Evolutionary conservation across 1,140 invertebrate genomes (phyloP).

Genomic region (Babylonia areolata): DNA sequence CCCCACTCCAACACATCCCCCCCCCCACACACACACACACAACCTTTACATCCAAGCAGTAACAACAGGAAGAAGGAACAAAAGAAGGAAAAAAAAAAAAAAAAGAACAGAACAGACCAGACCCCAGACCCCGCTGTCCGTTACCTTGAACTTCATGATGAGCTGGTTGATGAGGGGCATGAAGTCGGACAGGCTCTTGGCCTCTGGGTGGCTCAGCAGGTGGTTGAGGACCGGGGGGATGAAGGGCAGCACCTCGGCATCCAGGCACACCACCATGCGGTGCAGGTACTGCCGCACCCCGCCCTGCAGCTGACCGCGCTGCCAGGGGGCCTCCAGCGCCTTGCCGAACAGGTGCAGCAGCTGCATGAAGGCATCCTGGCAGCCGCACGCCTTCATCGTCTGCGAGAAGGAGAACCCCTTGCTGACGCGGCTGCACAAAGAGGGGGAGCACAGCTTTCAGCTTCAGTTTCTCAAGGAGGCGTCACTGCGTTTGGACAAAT

Average conservation of each 20-base stretch:
- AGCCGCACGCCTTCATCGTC: conserved; percentile 79
- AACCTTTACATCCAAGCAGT: neutral
- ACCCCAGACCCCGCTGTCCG: too few relatives aligned
- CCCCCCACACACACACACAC: neutral
- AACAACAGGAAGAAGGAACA: neutral
- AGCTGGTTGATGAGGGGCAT: conserved; percentile 81
- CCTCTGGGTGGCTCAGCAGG: conserved; percentile 77
- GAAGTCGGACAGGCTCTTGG: conserved; percentile 79
- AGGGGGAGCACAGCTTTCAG: too few relatives aligned
- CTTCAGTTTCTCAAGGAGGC: too few relatives aligned
- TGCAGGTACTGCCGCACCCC: conserved; percentile 80
- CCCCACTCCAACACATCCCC: neutral
- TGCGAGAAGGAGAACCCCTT: conserved; percentile 80
- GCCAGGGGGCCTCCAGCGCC: conserved; percentile 75
- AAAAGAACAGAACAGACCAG: too few relatives aligned
- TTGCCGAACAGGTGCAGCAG: conserved; percentile 78
- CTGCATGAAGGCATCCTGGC: conserved; percentile 78
- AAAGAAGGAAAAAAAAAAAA: too few relatives aligned
- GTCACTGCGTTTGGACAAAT: too few relatives aligned
- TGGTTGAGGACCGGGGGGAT: conserved; percentile 78
- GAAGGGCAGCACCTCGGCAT: conserved; percentile 79
- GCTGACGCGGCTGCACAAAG: conserved; percentile 77
- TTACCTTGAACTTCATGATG: conserved; percentile 81
- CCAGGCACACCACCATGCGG: conserved; percentile 81
- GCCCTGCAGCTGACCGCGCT: conserved; percentile 71